Conservation (phyloP, 1,140 invertebrate species). For the Bombus turneri region DNA sequence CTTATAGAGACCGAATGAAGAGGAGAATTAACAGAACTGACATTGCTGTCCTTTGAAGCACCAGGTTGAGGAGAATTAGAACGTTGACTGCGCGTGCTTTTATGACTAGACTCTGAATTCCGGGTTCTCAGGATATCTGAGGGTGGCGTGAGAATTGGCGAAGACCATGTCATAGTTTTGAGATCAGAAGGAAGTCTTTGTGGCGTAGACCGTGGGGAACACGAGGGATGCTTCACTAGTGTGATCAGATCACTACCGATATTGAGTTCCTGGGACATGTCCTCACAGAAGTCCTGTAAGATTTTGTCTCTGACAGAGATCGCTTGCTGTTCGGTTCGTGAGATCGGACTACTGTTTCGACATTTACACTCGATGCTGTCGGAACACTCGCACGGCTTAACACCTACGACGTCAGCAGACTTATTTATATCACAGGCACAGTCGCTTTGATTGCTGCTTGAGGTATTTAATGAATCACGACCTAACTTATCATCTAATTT, state of each 20-base stretch:
- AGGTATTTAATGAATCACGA: slow-evolving; percentile 70
- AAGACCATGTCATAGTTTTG: slow-evolving; percentile 72
- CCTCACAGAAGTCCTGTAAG: slow-evolving; percentile 80
- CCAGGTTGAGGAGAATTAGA: slow-evolving; percentile 76
- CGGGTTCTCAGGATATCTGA: slow-evolving; percentile 79
- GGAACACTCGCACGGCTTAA: slow-evolving; percentile 72
- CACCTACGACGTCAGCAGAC: slow-evolving; percentile 69
- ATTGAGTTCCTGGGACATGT: slow-evolving; percentile 79
- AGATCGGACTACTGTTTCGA: slow-evolving; percentile 34
- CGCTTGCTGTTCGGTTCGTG: slow-evolving; percentile 70
- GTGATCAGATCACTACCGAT: slow-evolving; percentile 80
- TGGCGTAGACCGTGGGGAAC: slow-evolving; percentile 78
- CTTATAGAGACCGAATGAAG: slow-evolving; percentile 77
- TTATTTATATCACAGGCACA: slow-evolving; percentile 79
- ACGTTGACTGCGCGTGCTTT: slow-evolving; percentile 61
- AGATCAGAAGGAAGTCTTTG: slow-evolving; percentile 78
- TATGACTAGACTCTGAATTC: slow-evolving; percentile 79
- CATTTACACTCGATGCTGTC: slow-evolving; percentile 72
- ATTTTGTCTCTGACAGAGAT: slow-evolving; percentile 81
- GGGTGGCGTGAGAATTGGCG: slow-evolving; percentile 75
- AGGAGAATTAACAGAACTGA: slow-evolving; percentile 76
- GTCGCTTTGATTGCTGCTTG: slow-evolving; percentile 76
- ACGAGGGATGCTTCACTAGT: slow-evolving; percentile 79
- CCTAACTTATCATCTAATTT: slow-evolving; percentile 65
- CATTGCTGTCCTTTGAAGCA: slow-evolving; percentile 72